Conservation (phyloP, 2,888 invertebrate species). For the Diaphora mendica region DNA sequence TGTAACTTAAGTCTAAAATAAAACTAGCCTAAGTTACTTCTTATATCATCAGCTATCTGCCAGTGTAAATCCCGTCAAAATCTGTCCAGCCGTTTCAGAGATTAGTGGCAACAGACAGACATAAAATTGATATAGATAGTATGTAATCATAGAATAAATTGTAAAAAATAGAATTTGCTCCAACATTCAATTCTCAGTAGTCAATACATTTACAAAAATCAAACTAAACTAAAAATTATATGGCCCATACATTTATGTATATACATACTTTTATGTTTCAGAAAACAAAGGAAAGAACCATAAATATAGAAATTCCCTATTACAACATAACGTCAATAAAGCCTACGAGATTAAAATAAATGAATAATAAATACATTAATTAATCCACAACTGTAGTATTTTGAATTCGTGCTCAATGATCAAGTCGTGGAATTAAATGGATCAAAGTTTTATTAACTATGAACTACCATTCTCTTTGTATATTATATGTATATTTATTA, state of each 20-base stretch:
- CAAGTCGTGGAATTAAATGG: slow-evolving; percentile 30
- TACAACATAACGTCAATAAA: slow-evolving; percentile 31
- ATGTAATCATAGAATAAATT: neutral
- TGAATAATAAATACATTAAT: slow-evolving; percentile 45
- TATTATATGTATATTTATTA: neutral
- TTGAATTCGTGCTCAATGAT: slow-evolving; percentile 23
- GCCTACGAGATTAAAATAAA: slow-evolving; percentile 46
- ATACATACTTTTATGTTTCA: neutral
- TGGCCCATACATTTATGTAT: too few species aligned
- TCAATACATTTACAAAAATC: neutral
- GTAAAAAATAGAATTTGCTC: neutral
- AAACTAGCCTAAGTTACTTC: too few species aligned
- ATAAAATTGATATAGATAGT: neutral
- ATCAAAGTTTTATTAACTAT: slow-evolving; percentile 23
- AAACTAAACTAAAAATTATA: neutral
- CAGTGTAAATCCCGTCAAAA: too few species aligned
- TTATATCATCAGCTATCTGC: too few species aligned
- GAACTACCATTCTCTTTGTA: slow-evolving; percentile 12
- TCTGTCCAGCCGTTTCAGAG: neutral
- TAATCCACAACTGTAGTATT: slow-evolving; percentile 33
- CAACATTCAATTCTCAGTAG: neutral
- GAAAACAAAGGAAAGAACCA: slow-evolving; percentile 16
- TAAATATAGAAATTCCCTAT: slow-evolving; percentile 24
- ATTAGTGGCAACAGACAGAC: neutral
- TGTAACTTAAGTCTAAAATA: too few species aligned